A percentile compares a stretch with the other conserved stretches of the same genome.
Conservation (phyloP, 92 coral and sea anemone species). For the Parazoanthus atlanticus region DNA sequence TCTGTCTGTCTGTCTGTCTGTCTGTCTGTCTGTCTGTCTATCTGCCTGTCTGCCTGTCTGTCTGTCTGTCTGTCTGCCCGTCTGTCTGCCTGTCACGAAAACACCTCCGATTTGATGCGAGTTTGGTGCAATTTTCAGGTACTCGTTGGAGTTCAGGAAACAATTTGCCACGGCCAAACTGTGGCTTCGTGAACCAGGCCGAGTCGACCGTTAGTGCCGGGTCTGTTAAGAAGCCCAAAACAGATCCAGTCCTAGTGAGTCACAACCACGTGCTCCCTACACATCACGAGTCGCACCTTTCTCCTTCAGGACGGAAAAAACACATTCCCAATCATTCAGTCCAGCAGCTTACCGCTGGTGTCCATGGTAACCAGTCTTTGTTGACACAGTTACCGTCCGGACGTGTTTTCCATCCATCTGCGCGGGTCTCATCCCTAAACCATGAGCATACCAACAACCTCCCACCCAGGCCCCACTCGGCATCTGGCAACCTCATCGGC, state of each 20-base stretch:
- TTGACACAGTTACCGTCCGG: conserved; percentile 82
- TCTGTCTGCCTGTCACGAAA: not conserved
- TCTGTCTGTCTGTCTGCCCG: not conserved
- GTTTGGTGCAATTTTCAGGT: conserved; percentile 4
- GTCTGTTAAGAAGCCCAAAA: conserved; percentile 62
- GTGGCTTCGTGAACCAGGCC: conserved; percentile 68
- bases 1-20: too few relatives aligned
- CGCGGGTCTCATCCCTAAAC: conserved; percentile 36
- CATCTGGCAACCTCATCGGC: conserved; percentile 80
- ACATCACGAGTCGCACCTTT: conserved; percentile 57
- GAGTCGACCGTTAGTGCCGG: conserved; percentile 46
- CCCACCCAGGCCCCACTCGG: conserved; percentile 95
- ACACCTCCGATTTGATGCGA: not conserved
- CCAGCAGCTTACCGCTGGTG: conserved; percentile 61
- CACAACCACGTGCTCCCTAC: conserved; percentile 80
- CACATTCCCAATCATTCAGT: conserved; percentile 61
- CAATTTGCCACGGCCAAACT: conserved; percentile 53
- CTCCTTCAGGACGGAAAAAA: conserved; percentile 76
- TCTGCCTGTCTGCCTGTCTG: too few relatives aligned
- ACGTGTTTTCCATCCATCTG: conserved; percentile 61
- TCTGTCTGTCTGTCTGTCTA: too few relatives aligned
- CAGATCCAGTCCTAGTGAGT: conserved; percentile 64
- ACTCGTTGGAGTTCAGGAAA: conserved; percentile 20
- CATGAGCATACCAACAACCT: conserved; percentile 73
- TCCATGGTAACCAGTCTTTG: conserved; percentile 84